These are phyloP conservation scores for Rhagologus leucostigma DNA, from an alignment of 2,113 vertebrate species.

Conservation along the genomic window DNA sequence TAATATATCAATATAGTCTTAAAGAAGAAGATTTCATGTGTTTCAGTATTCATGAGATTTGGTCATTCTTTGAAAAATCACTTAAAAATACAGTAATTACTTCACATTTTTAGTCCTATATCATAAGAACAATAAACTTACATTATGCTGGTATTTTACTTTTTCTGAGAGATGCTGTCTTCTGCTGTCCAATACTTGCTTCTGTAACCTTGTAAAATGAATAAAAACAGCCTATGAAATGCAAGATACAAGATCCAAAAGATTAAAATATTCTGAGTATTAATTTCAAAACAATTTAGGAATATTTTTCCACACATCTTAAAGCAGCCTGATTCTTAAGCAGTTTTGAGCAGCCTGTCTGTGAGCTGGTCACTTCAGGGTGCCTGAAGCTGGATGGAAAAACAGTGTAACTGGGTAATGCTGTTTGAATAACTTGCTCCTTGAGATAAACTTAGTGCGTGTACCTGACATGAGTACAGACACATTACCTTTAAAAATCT, in stretches of 20 bases:
- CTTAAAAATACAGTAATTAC: background rate
- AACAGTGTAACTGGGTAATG: background rate
- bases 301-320: background rate
- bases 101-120: background rate
- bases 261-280: background rate
- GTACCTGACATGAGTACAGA: background rate
- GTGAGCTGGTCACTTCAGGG: background rate
- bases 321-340: background rate
- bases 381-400: background rate
- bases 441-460: background rate
- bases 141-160: constrained; percentile 55
- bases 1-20: background rate
- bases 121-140: constrained; percentile 1
- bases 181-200: constrained; percentile 57
- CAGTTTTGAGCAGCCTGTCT: background rate
- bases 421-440: background rate
- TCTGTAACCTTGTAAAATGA: constrained; percentile 63
- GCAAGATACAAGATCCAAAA: background rate
- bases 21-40: background rate
- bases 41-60: background rate
- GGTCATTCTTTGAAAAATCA: background rate
- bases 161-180: constrained; percentile 62
- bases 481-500: background rate
- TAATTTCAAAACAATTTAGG: background rate
- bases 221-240: background rate